Evolutionary conservation across 2,888 invertebrate species (phyloP).

Genomic region (Melipona bicolor): DNA sequence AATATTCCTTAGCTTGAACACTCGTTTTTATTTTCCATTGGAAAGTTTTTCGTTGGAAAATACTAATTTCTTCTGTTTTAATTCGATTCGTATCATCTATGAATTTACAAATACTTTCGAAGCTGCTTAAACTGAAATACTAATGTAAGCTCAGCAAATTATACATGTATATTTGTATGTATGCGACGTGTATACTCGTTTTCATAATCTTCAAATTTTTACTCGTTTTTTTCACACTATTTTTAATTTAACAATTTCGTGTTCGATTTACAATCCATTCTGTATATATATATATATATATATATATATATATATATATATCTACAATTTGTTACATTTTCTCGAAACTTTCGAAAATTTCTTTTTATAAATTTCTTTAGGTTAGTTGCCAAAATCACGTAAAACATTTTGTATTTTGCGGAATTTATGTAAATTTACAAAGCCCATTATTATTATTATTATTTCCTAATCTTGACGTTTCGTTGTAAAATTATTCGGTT

Average conservation of each 20-base stretch:
- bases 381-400: background rate
- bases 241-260: background rate
- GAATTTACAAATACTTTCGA: background rate
- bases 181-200: background rate
- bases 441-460: background rate
- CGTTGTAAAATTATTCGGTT: slow-evolving; percentile 29
- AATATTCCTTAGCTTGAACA: background rate
- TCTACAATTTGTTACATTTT: background rate
- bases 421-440: background rate
- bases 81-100: background rate
- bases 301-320: background rate
- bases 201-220: background rate
- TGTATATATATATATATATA: background rate
- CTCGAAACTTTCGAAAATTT: background rate
- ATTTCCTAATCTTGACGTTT: slow-evolving; percentile 10
- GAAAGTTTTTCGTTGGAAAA: background rate
- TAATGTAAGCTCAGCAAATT: background rate
- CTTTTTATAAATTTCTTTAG: background rate
- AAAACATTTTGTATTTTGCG: background rate
- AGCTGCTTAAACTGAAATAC: slow-evolving; percentile 1
- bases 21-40: background rate
- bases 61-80: background rate
- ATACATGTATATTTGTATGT: background rate
- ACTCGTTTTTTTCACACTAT: background rate
- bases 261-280: background rate